Evolutionary conservation across 2,113 vertebrate species (phyloP).

Genomic region (Prietella phreatophila): DNA sequence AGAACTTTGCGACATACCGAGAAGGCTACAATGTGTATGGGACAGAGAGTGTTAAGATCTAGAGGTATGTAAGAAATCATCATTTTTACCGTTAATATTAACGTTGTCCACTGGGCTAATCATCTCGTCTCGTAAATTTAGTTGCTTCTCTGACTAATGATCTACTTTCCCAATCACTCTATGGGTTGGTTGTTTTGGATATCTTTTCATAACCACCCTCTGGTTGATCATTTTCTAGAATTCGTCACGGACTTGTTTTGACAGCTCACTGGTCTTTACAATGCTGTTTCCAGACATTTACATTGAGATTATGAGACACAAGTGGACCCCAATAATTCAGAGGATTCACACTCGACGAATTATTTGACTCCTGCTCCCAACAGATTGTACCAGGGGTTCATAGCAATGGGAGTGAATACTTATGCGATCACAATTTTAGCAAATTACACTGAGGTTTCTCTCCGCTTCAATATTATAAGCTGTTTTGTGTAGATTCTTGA

Average conservation of each 20-base stretch:
- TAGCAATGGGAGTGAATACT: neutral
- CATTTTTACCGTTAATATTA: neutral
- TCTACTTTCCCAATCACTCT: neutral
- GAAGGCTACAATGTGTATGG: slow-evolving; percentile 99
- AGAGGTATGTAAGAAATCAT: slow-evolving; percentile 78
- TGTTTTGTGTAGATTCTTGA: too few relatives aligned
- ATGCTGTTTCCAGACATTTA: neutral
- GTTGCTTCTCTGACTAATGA: neutral
- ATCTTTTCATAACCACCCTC: neutral
- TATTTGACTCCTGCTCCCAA: neutral
- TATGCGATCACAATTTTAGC: neutral
- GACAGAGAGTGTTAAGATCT: slow-evolving; percentile 99
- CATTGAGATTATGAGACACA: neutral
- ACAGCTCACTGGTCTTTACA: neutral
- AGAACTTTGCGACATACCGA: slow-evolving; percentile 99
- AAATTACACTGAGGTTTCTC: neutral
- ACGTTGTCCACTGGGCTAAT: neutral
- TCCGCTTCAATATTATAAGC: neutral
- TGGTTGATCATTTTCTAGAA: neutral
- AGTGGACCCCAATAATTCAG: neutral
- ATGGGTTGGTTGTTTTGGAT: neutral
- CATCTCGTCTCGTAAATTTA: neutral
- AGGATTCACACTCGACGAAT: neutral
- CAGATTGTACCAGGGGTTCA: neutral
- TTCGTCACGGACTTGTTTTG: neutral